Evolutionary conservation across 2,888 invertebrate species (phyloP), one percentile per base, ranked within the genome.

Genomic region (Ryuthela nishihirai): DNA sequence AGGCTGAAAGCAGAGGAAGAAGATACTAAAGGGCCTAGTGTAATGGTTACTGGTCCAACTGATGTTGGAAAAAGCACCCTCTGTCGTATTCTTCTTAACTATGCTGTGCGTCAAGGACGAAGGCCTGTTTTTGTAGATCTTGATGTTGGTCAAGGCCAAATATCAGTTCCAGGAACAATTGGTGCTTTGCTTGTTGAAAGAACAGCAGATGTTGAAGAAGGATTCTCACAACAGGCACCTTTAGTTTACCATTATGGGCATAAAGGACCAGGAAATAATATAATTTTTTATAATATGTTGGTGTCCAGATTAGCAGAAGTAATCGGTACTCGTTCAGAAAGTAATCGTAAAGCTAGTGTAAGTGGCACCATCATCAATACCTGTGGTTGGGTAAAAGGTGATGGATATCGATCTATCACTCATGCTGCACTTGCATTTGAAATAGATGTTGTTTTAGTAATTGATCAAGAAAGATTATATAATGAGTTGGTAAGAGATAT

Each of bases 61-160:
- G 98, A 98, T 74, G 98, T 98, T 1, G 99, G 99, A 17, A 99
- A 99, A 75, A 90, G 90, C 0, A 97, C 98, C 0, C 74, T 99
- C 2, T 85, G 87, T 52, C 80, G 87, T 62, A 82, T 99, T 64
- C 78, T 99, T 5, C 77, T 97, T 0, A 99, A 99, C 76, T 99
- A 98, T 74, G 95, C 92, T 0, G 95, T 95, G 0, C 79, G 98
- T 62, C 83, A 55, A 9, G 77, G 77, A 2, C 67, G 79, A 34
- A 72, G 76, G 20, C 98, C 98, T 0, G 85, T 98, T 53, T 91
- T 84, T 74, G 93, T 95, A 0, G 98, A 99, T 71, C 76, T 98
- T 29, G 98, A 99, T 78, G 88, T 95, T 0, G 98, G 95, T 0
- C 97, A 98, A 68, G 70, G 41, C 0, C 83, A 85, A 58, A 87